Percentiles rank a stretch among this genome's conserved stretches.
These are phyloP conservation scores for Zoanthus solanderi DNA, from an alignment of 92 coral and sea anemone genomes.

Conservation along the genomic window DNA sequence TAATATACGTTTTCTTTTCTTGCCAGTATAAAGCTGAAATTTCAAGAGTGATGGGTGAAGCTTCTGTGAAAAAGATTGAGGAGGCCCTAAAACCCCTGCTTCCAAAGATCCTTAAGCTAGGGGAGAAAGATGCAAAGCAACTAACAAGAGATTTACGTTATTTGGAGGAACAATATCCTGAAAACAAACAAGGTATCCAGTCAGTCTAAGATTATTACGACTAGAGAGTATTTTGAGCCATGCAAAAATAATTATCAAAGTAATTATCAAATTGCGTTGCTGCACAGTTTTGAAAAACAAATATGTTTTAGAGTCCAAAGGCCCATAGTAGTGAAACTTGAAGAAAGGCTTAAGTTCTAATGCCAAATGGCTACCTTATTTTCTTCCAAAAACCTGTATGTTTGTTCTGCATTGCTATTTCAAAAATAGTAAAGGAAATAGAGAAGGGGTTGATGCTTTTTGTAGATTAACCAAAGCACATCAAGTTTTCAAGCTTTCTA, in stretches of 20 bases:
- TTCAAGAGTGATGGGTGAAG: conserved; percentile 2
- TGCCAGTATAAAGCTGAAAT: neutral
- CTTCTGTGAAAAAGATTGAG: neutral
- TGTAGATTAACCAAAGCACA: neutral
- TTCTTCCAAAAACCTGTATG: neutral
- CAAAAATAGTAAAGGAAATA: neutral
- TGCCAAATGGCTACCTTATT: neutral
- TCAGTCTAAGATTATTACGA: neutral
- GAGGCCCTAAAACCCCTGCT: conserved; percentile 4
- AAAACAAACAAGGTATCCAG: neutral
- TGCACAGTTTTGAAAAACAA: neutral
- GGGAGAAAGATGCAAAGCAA: neutral
- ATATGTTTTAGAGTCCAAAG: neutral
- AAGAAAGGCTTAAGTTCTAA: neutral
- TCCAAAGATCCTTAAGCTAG: conserved; percentile 4
- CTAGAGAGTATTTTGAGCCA: neutral
- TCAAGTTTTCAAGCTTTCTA: neutral
- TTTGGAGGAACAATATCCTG: neutral
- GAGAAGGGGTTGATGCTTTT: neutral
- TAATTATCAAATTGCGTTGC: neutral
- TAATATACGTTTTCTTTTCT: neutral
- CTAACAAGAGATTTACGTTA: neutral
- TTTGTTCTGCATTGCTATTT: neutral
- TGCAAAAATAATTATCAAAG: neutral
- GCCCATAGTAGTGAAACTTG: neutral